Base-by-base conservation (phyloP, 1,140 invertebrate species). In the Saccostrea cuccullata region DNA sequence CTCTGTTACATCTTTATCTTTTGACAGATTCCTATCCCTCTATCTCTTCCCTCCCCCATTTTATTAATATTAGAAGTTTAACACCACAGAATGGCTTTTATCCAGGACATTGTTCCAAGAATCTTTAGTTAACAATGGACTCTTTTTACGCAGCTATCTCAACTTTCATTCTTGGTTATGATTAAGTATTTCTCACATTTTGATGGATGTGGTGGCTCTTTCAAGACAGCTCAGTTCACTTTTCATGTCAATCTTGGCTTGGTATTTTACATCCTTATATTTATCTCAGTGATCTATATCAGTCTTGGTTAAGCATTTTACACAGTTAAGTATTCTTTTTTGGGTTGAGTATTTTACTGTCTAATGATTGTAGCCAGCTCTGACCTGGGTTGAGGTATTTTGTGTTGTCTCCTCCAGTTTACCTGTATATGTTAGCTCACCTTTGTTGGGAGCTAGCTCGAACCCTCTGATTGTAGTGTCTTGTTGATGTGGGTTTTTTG, bases 361-460 rank as follows among this genome's bases (percentile, higher is more conserved):
- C 26, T 36, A 30, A 26, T 77, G 26, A 36, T 77, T 77, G 30
- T 30, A 77, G 70, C 70, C 70, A 77, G 70, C 70, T 36, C 26
- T 77, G 13, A 77, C 30, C 30, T 77, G 70, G 70, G 36, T 77
- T 36, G 26, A 77, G 70, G 70, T 77, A 77, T 11, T 64, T n/a
- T 6, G 6, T 64, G 58, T 64, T 64, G 58, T 64, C 58, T 20
- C 5, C 15, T 64, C n/a, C 47, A 47, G 5, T 47, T 47, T 47
- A 47, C 47, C 47, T 47, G 5, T 47, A 47, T 9, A 6, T 47
- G 5, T n/a, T n/a, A 47, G 5, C 47, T 47, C 47, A 47, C 47
- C 47, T 47, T 36, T 47, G 47, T 9, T 9, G 9, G 47, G 47
- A 9, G 47, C 47, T 47, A 47, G 6, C 47, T 47, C 9, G 5